Percentiles rank a stretch among this genome's conserved stretches.
phyloP scores from a whole-genome alignment of 2,888 invertebrate species.

The Matsumyia berberina region DNA sequence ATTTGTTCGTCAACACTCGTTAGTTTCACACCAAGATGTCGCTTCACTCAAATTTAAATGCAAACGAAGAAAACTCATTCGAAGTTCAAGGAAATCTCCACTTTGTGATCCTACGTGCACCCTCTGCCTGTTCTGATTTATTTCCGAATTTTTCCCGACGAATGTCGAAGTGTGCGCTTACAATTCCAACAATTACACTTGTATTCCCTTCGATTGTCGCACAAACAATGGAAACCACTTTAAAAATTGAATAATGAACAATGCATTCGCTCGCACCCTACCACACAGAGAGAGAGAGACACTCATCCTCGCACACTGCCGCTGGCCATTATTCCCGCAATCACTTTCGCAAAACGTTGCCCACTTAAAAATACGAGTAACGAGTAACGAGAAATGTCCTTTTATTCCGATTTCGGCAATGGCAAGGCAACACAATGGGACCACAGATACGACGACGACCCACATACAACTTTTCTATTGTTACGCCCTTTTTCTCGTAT shows the following conservation, averaged over 20 bases:
- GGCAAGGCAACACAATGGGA: constrained; percentile 40
- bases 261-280: constrained; percentile 19
- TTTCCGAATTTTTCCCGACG: neutral
- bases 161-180: neutral
- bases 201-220: constrained; percentile 52
- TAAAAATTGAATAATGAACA: constrained; percentile 16
- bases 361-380: constrained; percentile 12
- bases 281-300: constrained; percentile 1
- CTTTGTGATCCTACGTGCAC: no score
- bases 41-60: no score
- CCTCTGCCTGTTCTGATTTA: no score
- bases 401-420: constrained; percentile 8
- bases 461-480: constrained; percentile 30
- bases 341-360: constrained; percentile 11
- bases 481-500: neutral
- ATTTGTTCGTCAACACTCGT: no score
- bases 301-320: neutral
- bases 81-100: no score
- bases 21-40: no score
- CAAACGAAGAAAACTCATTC: no score
- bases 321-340: neutral
- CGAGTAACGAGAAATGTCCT: constrained; percentile 20
- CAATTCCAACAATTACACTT: constrained; percentile 54
- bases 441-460: constrained; percentile 49
- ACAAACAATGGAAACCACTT: constrained; percentile 66